These are phyloP conservation scores for Poecile montanus DNA, from an alignment of 2,797 vertebrate genomes.

Conservation along the genomic window DNA sequence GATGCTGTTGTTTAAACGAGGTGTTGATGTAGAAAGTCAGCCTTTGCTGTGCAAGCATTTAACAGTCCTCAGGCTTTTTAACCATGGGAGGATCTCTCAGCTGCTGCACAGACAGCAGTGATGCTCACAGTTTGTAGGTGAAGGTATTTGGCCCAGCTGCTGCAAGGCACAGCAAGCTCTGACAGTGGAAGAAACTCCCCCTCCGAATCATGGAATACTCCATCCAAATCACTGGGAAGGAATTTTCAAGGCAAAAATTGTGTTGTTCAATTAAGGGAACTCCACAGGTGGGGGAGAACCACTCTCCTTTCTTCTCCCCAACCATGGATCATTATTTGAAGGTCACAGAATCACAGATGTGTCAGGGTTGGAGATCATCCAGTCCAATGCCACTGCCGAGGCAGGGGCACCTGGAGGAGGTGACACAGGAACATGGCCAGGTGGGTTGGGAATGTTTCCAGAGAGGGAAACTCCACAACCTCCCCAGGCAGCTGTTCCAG, in stretches of 20 bases:
- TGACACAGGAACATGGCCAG: background rate
- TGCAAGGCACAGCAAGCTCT: background rate
- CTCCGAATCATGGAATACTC: background rate
- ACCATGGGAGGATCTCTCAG: background rate
- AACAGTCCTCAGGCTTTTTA: background rate
- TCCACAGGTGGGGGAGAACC: background rate
- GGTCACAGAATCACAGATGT: background rate
- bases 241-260: background rate
- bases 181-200: background rate
- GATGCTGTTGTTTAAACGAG: background rate
- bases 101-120: background rate
- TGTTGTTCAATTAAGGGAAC: background rate
- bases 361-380: background rate
- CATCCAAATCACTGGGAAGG: background rate
- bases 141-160: background rate
- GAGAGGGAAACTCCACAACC: background rate
- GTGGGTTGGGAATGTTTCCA: background rate
- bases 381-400: background rate
- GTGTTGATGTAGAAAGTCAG: background rate
- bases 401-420: background rate
- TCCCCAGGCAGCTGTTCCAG: background rate
- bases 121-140: background rate
- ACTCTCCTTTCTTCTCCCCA: background rate
- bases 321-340: rapidly evolving
- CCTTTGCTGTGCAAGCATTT: background rate